These are phyloP conservation scores for Thamnophis elegans DNA, from an alignment of 2,797 vertebrate species.

Conservation along the genomic window DNA sequence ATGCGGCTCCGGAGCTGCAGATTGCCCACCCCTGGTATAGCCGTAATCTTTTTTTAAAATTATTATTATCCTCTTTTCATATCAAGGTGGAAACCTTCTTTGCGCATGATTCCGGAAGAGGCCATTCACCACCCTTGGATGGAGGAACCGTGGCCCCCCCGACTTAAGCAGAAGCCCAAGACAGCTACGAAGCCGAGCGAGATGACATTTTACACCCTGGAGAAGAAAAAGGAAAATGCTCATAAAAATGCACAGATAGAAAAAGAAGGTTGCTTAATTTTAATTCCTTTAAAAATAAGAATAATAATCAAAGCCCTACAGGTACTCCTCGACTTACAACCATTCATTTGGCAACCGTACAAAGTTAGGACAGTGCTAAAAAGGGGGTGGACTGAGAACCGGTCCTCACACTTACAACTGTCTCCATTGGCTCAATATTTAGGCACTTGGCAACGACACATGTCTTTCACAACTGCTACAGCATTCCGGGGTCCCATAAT, in stretches of 20 bases:
- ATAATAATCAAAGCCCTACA: neutral
- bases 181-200: slow-evolving; percentile 67
- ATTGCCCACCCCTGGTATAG: neutral
- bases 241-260: slow-evolving; percentile 33
- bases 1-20: no score
- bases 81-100: slow-evolving; percentile 84
- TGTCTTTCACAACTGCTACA: no score
- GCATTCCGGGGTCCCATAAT: no score
- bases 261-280: slow-evolving; percentile 18
- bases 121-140: slow-evolving; percentile 89
- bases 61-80: neutral
- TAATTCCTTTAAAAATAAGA: neutral
- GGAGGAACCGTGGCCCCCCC: slow-evolving; percentile 80
- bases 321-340: neutral
- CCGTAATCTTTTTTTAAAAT: neutral
- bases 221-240: slow-evolving; percentile 51
- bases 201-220: slow-evolving; percentile 53
- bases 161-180: slow-evolving; percentile 69
- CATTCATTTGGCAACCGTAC: neutral
- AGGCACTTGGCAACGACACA: no score
- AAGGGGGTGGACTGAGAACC: neutral
- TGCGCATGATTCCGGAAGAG: slow-evolving; percentile 89
- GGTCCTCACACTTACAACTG: neutral
- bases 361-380: neutral
- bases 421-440: no score